Evolutionary conservation across 1,140 invertebrate species (phyloP), one percentile per base, ranked within the genome.

Genomic region (Paraescarpia echinospica): DNA sequence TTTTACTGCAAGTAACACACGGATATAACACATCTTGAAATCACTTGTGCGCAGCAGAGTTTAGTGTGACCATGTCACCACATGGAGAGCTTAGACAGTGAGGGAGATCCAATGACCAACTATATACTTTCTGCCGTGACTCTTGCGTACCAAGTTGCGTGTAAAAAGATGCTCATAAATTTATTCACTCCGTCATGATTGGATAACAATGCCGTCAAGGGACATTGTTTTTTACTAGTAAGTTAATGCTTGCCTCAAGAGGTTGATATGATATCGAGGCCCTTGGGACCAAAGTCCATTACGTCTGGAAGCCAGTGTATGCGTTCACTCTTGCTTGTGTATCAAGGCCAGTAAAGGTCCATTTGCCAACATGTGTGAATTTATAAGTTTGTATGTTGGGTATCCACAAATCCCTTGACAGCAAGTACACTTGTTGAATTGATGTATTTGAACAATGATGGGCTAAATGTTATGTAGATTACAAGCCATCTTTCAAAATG

Each of bases 341-440:
- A 12, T 12, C 59, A 77, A 18, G 59, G 22, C 22, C 9, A 27
- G 59, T 77, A 31, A 77, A 77, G 59, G 59, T 4, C 22, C 22
- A 18, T 77, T 77, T 18, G 27, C 2, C 59, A 77, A 77, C 2
- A 77, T 77, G 59, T 77, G 27, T 77, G 59, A 77, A 77, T 77
- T 77, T 77, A 18, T 77, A 18, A 77, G 34, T 90, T n/a, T 41
- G 48, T 93, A 59, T 91, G 91, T 88, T 34, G 89, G 88, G 92
- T 92, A 93, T 33, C 34, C 88, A 91, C 35, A n/a, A n/a, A n/a
- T n/a, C n/a, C n/a, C n/a, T n/a, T n/a, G n/a, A n/a, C n/a, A n/a
- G n/a, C n/a, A 33, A 93, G 89, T 48, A 92, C 18, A 93, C 90
- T 92, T 88, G 41, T 91, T 34, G 89, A 27, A 18, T n/a, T n/a